Conservation (phyloP, 2,888 invertebrate genomes). For the Lepidochrysops patricia region DNA sequence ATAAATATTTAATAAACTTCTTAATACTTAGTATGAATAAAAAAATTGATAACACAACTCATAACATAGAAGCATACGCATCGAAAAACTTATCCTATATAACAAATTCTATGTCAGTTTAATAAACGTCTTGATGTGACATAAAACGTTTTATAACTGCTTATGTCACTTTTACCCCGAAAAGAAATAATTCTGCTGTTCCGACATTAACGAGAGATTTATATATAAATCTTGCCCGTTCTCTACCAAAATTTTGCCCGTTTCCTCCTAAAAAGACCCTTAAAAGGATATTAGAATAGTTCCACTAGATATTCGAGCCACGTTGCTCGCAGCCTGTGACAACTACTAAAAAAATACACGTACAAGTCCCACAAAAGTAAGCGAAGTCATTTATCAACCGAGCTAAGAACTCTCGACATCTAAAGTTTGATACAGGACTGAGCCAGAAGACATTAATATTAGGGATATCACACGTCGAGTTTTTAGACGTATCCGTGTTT, state of each 20-base stretch:
- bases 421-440: constrained; percentile 69
- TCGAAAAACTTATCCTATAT: too few relatives aligned
- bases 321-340: constrained; percentile 30
- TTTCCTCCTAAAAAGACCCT: constrained; percentile 5
- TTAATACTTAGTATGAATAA: too few relatives aligned
- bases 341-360: constrained; percentile 50
- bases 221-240: constrained; percentile 3
- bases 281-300: constrained; percentile 10
- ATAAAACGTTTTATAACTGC: not conserved
- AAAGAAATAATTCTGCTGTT: not conserved
- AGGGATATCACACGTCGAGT: constrained; percentile 62
- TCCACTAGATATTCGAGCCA: not conserved
- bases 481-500: constrained; percentile 61
- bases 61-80: too few relatives aligned
- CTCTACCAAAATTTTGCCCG: not conserved
- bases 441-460: constrained; percentile 70
- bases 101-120: not conserved
- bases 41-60: too few relatives aligned
- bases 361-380: constrained; percentile 60
- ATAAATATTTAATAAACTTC: too few relatives aligned
- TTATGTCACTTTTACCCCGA: not conserved
- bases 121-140: not conserved
- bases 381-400: constrained; percentile 71
- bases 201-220: constrained; percentile 1
- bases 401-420: constrained; percentile 69